Percentiles rank a stretch among this genome's conserved stretches.
Conservation (phyloP, 2,888 invertebrate species). For the Ceriagrion tenellum region DNA sequence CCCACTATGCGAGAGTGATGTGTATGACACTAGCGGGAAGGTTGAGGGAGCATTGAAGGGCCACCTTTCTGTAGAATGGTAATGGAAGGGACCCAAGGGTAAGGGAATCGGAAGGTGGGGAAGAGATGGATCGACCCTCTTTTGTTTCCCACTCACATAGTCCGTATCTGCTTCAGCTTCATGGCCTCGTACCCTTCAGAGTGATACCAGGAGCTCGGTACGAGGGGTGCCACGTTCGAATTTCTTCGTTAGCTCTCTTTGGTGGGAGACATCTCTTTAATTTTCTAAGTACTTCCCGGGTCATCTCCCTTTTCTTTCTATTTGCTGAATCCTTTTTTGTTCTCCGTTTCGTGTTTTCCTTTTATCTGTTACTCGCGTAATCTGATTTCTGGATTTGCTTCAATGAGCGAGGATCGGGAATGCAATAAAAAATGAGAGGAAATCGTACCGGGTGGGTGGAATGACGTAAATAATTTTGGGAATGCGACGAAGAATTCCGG, state of each 20-base stretch:
- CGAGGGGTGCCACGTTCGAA: not conserved
- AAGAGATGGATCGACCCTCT: slow-evolving; percentile 4
- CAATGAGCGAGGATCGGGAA: not conserved
- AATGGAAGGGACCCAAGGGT: too few relatives aligned
- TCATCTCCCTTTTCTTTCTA: not conserved
- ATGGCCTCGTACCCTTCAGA: too few relatives aligned
- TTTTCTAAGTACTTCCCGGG: not conserved
- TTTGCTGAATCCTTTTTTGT: not conserved
- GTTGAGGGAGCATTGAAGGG: too few relatives aligned
- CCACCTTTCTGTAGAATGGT: too few relatives aligned
- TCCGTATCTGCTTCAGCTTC: not conserved
- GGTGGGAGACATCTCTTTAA: not conserved
- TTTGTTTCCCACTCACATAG: slow-evolving; percentile 33
- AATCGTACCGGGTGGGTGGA: too few relatives aligned
- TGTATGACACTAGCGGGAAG: not conserved
- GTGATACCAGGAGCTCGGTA: too few relatives aligned
- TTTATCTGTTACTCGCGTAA: not conserved
- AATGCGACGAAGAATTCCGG: not conserved
- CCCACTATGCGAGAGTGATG: not conserved
- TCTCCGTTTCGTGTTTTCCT: not conserved
- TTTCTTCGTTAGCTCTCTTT: not conserved
- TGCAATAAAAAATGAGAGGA: not conserved
- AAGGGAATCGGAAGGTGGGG: too few relatives aligned
- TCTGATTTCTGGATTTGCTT: slow-evolving; percentile 15
- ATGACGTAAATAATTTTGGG: not conserved